phyloP scores from a whole-genome alignment of 1,140 invertebrate species.

The Polyergus mexicanus region DNA sequence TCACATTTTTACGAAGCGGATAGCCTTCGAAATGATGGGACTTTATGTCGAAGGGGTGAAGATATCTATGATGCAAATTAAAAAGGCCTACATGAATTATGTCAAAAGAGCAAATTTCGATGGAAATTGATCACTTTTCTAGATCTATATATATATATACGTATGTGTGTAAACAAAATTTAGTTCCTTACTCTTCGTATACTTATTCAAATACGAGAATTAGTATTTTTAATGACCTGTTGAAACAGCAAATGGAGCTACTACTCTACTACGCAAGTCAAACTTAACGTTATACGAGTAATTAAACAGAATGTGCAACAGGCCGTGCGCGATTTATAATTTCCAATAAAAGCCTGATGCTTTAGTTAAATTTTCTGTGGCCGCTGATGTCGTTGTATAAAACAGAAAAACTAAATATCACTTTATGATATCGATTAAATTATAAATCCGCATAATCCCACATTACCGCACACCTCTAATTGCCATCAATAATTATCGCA shows the following conservation, averaged over 20 bases:
- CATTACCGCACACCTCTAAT: conserved; percentile 76
- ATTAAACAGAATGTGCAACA: conserved; percentile 65
- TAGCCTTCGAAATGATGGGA: conserved; percentile 64
- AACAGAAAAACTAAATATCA: conserved; percentile 75
- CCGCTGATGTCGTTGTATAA: conserved; percentile 67
- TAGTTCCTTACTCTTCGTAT: background rate
- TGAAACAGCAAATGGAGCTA: conserved; percentile 67
- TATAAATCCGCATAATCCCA: conserved; percentile 76
- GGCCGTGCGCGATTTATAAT: conserved; percentile 62
- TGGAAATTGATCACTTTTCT: conserved; percentile 20
- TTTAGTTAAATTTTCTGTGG: conserved; percentile 74
- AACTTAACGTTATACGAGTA: conserved; percentile 63
- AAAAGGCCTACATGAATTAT: conserved; percentile 27
- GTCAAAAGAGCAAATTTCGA: conserved; percentile 29
- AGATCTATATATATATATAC: background rate
- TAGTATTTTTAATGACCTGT: conserved; percentile 58
- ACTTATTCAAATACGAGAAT: conserved; percentile 58
- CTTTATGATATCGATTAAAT: conserved; percentile 76
- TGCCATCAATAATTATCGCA: conserved; percentile 77
- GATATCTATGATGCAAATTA: conserved; percentile 27
- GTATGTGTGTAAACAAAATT: background rate
- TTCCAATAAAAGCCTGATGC: conserved; percentile 69
- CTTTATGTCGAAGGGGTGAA: conserved; percentile 48
- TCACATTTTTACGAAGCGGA: conserved; percentile 53
- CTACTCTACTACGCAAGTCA: conserved; percentile 30